Base-by-base conservation (phyloP, 2,797 vertebrate genomes). In the Danionella dracula region DNA sequence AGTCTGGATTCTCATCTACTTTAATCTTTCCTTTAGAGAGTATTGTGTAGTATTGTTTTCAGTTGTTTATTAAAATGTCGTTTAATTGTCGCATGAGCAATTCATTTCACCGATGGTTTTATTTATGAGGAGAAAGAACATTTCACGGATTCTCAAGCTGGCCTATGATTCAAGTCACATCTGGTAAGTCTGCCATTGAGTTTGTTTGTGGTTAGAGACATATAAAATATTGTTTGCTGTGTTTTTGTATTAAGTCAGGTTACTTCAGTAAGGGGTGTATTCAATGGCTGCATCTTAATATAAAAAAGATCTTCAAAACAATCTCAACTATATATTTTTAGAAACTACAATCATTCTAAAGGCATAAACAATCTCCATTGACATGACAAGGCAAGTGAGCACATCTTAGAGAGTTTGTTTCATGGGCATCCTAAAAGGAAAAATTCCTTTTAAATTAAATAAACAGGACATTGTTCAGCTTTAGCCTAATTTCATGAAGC, bases 141-240 rank as follows among this genome's bases (percentile, higher is more conserved):
- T 4, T 65, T 64, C 46, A 37, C 17, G 62, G 50, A 69, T n/a
- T 55, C 55, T 70, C 29, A 8, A 66, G 16, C 35, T 61, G 54
- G 45, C 9, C 32, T 51, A 40, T 44, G 54, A 29, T 56, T 66
- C 61, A 37, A 41, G 42, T n/a, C 60, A 46, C 23, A 41, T 49
- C 37, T 48, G 67, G 56, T 74, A 70, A 66, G 62, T 66, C 37
- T 13, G 17, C 35, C 35, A 45, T 15, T 53, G 66, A 69, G 62
- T 21, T 34, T 66, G 67, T 20, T 42, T 61, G 42, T 54, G 27
- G 46, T 44, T 61, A 56, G 42, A 66, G 67, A 62, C 60, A 61
- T 55, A 49, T 17, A 16, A 34, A 42, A 57, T 38, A 29, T 9
- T n/a, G 31, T 16, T 34, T 17, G 21, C 5, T 13, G 8, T 10